Base-by-base conservation (phyloP, 2,888 invertebrate genomes). In the Atherix ibis region DNA sequence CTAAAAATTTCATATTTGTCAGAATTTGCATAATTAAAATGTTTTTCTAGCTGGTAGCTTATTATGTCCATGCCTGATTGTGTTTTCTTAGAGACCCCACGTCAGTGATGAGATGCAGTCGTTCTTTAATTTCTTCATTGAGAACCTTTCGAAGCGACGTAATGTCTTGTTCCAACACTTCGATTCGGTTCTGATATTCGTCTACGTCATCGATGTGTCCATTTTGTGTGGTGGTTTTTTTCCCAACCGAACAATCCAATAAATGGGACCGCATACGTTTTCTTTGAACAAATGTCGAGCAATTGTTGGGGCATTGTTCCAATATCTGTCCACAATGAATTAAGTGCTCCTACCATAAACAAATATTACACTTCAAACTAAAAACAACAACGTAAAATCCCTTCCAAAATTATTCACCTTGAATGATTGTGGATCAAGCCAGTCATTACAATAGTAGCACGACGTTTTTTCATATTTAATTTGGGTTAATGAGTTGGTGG, bases 301-400 rank as follows among this genome's bases (percentile, higher is more conserved):
- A 81, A 31, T 71, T 68, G 45, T 74, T 64, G 0, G 73, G 71
- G 35, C 81, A 81, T 48, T 76, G 71, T 49, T 78, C 74, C 44
- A 81, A 53, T 8, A 81, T 76, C 38, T 75, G 73, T 10, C 76
- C 75, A 42, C 81, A 82, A 44, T 71, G 68, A 38, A 73, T 70
- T 38, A 76, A 54, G 44, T 81, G 81, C 35, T 69, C 70, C 71
- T 77, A 26, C 2, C 31, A 16, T 18, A 12, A 22, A 27, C 4
- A 26, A 22, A 16, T 22, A 14, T 14, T 26, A n/a, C n/a, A n/a
- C n/a, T n/a, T n/a, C n/a, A n/a, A 9, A 29, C 16, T 2, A 18
- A 17, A 14, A 12, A 14, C 3, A n/a, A 8, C 13, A 8, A 17
- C 9, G 18, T 9, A n/a, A 31, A 13, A 10, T 19, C 18, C n/a